A percentile compares a stretch with the other conserved stretches of the same genome.
phyloP scores from a whole-genome alignment of 1,140 invertebrate genomes.

The Diachasmimorpha longicaudata region DNA sequence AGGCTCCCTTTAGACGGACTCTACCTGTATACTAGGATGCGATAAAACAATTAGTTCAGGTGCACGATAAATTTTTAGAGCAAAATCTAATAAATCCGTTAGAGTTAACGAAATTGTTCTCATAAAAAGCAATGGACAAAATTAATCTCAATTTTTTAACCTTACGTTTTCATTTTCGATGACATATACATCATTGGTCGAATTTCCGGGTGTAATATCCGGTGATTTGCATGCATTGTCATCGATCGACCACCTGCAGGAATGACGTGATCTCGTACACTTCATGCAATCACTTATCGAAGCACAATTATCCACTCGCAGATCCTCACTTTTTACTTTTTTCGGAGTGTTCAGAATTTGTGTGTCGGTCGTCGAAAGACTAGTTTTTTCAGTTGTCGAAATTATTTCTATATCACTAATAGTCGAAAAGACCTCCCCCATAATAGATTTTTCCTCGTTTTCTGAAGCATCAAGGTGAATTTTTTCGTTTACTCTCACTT shows the following conservation, averaged over 20 bases:
- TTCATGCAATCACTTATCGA: neutral
- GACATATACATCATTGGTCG: neutral
- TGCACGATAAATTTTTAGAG: neutral
- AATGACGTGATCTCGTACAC: neutral
- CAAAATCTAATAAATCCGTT: too few relatives aligned
- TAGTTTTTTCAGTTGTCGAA: neutral
- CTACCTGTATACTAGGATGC: neutral
- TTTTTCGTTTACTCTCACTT: too few relatives aligned
- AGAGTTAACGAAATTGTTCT: too few relatives aligned
- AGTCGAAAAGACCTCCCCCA: neutral
- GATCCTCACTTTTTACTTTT: neutral
- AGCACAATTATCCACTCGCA: neutral
- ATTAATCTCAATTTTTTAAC: neutral
- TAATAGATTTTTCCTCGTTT: neutral
- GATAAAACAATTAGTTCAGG: neutral
- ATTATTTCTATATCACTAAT: neutral
- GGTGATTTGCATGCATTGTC: neutral
- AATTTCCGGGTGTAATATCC: neutral
- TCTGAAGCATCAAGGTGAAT: neutral
- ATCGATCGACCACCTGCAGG: neutral
- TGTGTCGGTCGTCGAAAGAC: neutral
- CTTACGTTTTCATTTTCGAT: neutral
- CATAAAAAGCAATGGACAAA: neutral
- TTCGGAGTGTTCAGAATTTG: neutral
- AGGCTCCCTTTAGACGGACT: neutral